A percentile compares a stretch with the other conserved stretches of the same genome.
phyloP scores from a whole-genome alignment of 2,888 invertebrate genomes.

The Hanleya hanleyi region DNA sequence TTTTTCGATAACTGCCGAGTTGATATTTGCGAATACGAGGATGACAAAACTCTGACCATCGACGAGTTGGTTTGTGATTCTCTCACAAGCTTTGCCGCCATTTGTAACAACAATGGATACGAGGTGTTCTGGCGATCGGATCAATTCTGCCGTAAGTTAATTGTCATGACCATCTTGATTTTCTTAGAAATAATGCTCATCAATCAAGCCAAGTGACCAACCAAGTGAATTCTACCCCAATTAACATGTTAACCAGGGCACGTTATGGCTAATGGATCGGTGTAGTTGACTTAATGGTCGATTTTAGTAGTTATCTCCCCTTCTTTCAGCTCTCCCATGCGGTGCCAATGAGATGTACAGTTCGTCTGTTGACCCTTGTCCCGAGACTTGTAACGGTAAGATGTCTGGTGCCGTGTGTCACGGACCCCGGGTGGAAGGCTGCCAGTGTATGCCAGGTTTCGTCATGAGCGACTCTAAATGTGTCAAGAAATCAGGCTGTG shows the following conservation, averaged over 20 bases:
- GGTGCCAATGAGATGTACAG: conserved; percentile 17
- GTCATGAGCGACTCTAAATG: conserved; percentile 43
- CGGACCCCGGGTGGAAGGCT: conserved; percentile 54
- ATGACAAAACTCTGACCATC: background rate
- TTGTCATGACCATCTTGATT: too few relatives aligned
- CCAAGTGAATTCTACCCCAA: too few relatives aligned
- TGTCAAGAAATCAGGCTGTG: conserved; percentile 44
- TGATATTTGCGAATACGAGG: conserved; percentile 27
- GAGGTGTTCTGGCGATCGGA: conserved; percentile 20
- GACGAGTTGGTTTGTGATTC: conserved; percentile 19
- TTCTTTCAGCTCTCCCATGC: conserved; percentile 20
- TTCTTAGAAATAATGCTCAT: too few relatives aligned
- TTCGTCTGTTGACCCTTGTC: conserved; percentile 23
- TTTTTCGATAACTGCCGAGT: conserved; percentile 22
- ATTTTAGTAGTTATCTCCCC: background rate
- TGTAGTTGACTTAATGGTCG: too few relatives aligned
- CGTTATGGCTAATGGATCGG: too few relatives aligned
- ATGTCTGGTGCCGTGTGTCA: conserved; percentile 12
- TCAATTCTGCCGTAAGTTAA: conserved; percentile 34
- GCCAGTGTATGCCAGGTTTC: conserved; percentile 61
- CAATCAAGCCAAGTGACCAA: too few relatives aligned
- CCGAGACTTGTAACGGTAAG: conserved; percentile 23
- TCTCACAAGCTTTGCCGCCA: conserved; percentile 24
- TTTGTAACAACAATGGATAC: conserved; percentile 16
- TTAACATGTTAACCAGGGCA: too few relatives aligned